A percentile compares a stretch with the other conserved stretches of the same genome.
Evolutionary conservation across 2,797 vertebrate genomes (phyloP).

Genomic region (Petrocephalus sullivani): DNA sequence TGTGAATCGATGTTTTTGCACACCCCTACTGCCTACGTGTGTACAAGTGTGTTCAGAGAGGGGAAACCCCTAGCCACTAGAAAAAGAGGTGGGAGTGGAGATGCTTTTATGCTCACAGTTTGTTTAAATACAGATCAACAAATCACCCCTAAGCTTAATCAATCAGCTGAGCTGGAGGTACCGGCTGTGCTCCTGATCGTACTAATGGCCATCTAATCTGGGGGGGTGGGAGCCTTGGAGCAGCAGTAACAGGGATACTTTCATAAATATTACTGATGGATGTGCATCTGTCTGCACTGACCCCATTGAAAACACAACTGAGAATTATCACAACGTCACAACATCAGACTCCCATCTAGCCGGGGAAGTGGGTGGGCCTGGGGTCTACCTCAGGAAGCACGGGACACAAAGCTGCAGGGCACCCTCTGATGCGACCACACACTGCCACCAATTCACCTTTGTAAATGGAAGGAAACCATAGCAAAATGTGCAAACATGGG

Average conservation of each 20-base stretch:
- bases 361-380: not conserved
- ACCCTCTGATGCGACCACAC: not conserved
- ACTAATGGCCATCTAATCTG: not conserved
- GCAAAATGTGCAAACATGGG: not conserved
- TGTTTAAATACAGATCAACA: not conserved
- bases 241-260: not conserved
- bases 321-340: not conserved
- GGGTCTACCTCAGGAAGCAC: not conserved
- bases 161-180: not conserved
- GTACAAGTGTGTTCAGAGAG: not conserved
- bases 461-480: not conserved
- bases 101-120: not conserved
- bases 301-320: not conserved
- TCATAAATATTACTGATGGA: not conserved
- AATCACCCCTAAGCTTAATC: not conserved
- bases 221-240: not conserved
- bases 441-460: not conserved
- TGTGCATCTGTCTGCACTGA: not conserved
- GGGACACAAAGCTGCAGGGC: not conserved
- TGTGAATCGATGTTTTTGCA: no score
- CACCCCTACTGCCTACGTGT: not conserved
- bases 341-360: not conserved
- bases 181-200: not conserved
- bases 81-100: no score
- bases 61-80: not conserved